Base-by-base conservation (phyloP, 37 sponge, comb jelly and placozoan species). In the Aphrocallistes beatrix region DNA sequence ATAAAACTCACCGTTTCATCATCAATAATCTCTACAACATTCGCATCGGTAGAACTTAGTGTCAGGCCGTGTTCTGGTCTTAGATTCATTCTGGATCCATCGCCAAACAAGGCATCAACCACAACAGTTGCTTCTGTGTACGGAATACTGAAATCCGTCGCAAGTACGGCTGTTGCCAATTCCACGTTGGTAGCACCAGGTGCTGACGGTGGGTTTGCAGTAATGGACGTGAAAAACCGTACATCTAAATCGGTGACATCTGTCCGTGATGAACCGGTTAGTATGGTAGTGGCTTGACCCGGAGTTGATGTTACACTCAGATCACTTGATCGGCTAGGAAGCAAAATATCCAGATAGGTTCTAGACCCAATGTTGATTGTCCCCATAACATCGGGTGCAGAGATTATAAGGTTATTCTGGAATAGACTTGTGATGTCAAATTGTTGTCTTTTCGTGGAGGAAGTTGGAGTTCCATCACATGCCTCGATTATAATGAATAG, bases 81-180 rank as follows among this genome's bases (percentile, higher is more conserved):
- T 6, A 60, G 21, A 60, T 60, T 60, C 75, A 60, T 60, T 21
- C 75, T 19, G 34, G 75, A 60, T 13, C 75, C 75, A 28, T 60
- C 75, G n/a, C n/a, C 75, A 60, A 60, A 60, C 8, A 60, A 19
- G 3, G 75, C 75, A 60, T 60, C 75, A 21, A 60, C 75, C 3
- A 60, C 75, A 60, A 60, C 75, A 60, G n/a, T 60, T 25, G 75
- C 75, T 30, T 19, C 28, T 60, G 75, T 60, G n/a, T 60, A 60
- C 25, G 75, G 75, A 30, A 60, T 60, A 19, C 32, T 60, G 34
- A 60, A 60, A 28, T 60, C 75, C 34, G 75, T 60, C 6, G 75
- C 21, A 25, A 60, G 8, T 6, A 32, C 28, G n/a, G n/a, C 75
- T 25, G 17, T 60, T 6, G 75, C 75, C 21, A n/a, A n/a, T n/a